Evolutionary conservation across 2,888 invertebrate species (phyloP).

Genomic region (Eulithis testata): DNA sequence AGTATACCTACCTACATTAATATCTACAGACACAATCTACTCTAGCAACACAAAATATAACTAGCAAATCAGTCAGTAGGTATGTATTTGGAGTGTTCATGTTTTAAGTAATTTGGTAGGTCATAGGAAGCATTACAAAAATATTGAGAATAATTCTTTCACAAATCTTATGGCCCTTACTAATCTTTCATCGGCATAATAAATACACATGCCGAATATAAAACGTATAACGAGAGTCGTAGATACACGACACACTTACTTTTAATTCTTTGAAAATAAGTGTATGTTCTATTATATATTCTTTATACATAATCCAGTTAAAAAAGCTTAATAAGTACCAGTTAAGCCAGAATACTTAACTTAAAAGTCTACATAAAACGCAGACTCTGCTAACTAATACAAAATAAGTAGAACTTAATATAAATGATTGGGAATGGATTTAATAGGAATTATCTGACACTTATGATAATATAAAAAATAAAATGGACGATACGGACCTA

Average conservation of each 20-base stretch:
- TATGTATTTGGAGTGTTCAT: slow-evolving; percentile 31
- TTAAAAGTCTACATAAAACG: slow-evolving; percentile 82
- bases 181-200: not conserved
- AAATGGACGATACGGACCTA: slow-evolving; percentile 15
- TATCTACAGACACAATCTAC: slow-evolving; percentile 22
- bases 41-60: slow-evolving; percentile 23
- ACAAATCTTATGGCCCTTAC: slow-evolving; percentile 5
- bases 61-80: slow-evolving; percentile 37
- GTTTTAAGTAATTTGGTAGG: slow-evolving; percentile 24
- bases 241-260: slow-evolving; percentile 5
- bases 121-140: slow-evolving; percentile 19
- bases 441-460: slow-evolving; percentile 38
- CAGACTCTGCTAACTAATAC: slow-evolving; percentile 73
- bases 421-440: slow-evolving; percentile 53
- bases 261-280: not conserved
- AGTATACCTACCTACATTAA: slow-evolving; percentile 29
- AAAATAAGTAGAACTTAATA: slow-evolving; percentile 58
- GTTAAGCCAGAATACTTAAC: slow-evolving; percentile 66
- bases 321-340: slow-evolving; percentile 31
- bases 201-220: not conserved
- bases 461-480: slow-evolving; percentile 21
- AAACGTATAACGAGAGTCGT: not conserved
- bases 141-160: slow-evolving; percentile 11
- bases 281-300: not conserved
- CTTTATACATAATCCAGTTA: slow-evolving; percentile 3